A percentile compares a stretch with the other conserved stretches of the same genome.
phyloP scores from a whole-genome alignment of 2,113 vertebrate genomes.

The Lates calcarifer region DNA sequence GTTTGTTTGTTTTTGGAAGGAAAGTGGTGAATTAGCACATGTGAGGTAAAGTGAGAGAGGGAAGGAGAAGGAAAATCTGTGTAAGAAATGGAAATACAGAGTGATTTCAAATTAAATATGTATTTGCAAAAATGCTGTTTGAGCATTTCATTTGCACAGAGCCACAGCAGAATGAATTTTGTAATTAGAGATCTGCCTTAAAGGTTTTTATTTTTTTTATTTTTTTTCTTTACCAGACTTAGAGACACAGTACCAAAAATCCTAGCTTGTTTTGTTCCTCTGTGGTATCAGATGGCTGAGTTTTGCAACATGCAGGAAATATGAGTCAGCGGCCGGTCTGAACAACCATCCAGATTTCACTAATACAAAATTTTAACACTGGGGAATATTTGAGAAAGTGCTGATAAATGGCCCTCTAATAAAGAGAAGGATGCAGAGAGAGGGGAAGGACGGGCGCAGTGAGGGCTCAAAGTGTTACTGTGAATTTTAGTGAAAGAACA shows the following conservation, averaged over 20 bases:
- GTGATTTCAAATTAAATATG: slow-evolving; percentile 51
- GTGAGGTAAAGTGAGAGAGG: background rate
- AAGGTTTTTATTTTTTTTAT: background rate
- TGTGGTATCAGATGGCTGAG: background rate
- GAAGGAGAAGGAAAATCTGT: background rate
- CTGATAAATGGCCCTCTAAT: slow-evolving; percentile 11
- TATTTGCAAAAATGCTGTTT: slow-evolving; percentile 42
- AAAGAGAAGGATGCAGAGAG: background rate
- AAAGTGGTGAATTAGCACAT: slow-evolving; percentile 8
- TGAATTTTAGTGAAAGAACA: background rate
- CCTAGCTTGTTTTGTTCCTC: background rate
- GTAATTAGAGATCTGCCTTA: slow-evolving; percentile 34
- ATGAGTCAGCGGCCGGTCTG: background rate
- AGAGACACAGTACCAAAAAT: background rate
- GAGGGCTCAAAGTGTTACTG: background rate
- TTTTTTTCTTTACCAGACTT: background rate
- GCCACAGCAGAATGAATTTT: slow-evolving; percentile 28
- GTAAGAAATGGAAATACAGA: slow-evolving; percentile 40
- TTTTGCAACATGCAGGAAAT: background rate
- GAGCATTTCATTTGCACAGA: slow-evolving; percentile 37
- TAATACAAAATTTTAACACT: background rate
- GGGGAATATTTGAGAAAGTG: slow-evolving; percentile 13
- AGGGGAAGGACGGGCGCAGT: background rate
- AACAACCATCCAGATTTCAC: slow-evolving; percentile 13
- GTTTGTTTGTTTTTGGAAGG: background rate